Evolutionary conservation across 2,888 invertebrate species (phyloP).

Genomic region (Meandrusa payeni): DNA sequence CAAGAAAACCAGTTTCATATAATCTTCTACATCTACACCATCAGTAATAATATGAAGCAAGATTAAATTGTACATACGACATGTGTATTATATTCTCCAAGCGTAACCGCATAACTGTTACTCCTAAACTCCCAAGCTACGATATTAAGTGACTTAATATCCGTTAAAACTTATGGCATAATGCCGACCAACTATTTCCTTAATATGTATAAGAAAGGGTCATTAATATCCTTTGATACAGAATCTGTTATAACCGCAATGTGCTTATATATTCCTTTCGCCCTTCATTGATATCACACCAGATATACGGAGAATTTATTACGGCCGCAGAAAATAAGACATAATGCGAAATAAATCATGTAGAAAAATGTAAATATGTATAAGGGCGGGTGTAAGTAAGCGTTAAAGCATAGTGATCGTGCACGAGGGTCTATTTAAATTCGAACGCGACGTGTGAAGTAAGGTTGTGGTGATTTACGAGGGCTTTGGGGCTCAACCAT

Average conservation of each 20-base stretch:
- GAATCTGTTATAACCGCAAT: conserved; percentile 9
- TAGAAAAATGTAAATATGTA: conserved; percentile 32
- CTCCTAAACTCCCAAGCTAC: not conserved
- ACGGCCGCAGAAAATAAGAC: conserved; percentile 7
- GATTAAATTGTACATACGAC: no score
- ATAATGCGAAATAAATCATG: conserved; percentile 33
- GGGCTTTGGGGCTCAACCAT: conserved; percentile 51
- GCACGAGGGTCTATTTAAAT: conserved; percentile 69
- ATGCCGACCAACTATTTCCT: conserved; percentile 10
- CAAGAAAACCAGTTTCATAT: no score
- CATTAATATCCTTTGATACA: conserved; percentile 19
- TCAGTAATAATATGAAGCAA: no score
- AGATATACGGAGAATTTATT: conserved; percentile 20
- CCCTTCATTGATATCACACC: conserved; percentile 10
- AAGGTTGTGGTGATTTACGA: conserved; percentile 68
- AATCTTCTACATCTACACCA: no score
- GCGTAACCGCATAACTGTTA: conserved; percentile 8
- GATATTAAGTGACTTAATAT: conserved; percentile 18
- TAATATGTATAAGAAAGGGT: conserved; percentile 17
- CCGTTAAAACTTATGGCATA: conserved; percentile 11
- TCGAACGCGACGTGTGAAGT: conserved; percentile 67
- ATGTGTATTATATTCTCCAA: no score
- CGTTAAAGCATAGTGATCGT: conserved; percentile 63
- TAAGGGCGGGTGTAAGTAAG: conserved; percentile 44
- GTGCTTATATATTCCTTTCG: conserved; percentile 9